Conservation (phyloP, 2,113 vertebrate species). For the Orycteropus afer region DNA sequence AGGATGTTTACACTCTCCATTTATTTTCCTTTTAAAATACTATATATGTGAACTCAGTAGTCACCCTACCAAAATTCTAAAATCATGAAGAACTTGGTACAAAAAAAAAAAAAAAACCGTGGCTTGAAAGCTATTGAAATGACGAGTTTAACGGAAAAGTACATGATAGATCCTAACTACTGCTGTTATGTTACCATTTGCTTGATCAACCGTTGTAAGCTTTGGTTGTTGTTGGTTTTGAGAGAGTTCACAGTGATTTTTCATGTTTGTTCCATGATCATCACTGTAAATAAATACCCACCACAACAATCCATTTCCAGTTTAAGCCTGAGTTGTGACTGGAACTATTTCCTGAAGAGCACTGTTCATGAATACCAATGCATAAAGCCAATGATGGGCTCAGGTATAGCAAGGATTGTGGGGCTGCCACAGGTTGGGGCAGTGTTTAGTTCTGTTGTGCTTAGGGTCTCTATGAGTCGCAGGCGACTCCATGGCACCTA, state of each 20-base stretch:
- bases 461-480: too few relatives aligned
- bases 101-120: not conserved
- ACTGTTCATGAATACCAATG: not conserved
- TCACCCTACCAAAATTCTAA: not conserved
- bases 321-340: not conserved
- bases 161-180: not conserved
- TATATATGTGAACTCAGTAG: not conserved
- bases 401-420: too few relatives aligned
- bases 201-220: not conserved
- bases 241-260: not conserved
- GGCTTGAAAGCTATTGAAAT: not conserved
- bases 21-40: conserved; percentile 23
- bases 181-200: not conserved
- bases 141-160: not conserved
- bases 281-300: not conserved
- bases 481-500: too few relatives aligned
- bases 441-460: too few relatives aligned
- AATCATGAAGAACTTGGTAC: not conserved
- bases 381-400: too few relatives aligned
- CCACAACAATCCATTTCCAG: not conserved
- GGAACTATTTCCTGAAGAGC: not conserved
- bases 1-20: not conserved
- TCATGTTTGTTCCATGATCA: not conserved
- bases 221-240: not conserved
- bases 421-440: too few relatives aligned